Evolutionary conservation across 2,888 invertebrate genomes (phyloP), one percentile per base, ranked within the genome.

Genomic region (Colostygia pectinataria): DNA sequence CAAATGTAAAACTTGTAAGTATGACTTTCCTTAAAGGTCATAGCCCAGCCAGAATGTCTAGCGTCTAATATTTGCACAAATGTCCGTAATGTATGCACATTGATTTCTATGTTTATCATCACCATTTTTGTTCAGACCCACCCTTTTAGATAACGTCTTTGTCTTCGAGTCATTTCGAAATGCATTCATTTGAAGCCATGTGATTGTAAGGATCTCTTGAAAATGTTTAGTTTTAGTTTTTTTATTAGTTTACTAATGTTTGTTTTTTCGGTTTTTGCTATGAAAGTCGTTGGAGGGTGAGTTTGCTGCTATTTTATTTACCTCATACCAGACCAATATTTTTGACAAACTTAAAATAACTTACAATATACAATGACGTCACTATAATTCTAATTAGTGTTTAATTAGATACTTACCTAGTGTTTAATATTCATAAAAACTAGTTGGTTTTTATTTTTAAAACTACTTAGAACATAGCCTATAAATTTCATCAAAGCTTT

Each of bases 91-190:
- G 74, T 81, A 68, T 80, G 77, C 73, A 79, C 76, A 80, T 75
- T 77, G 83, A 83, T 84, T 82, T 74, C 67, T 67, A 46, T 65
- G 81, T 88, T 85, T 82, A 67, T 74, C 63, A 66, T 72, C 66
- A 66, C 89, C 88, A 71, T 84, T 74, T 87, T 77, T 53, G 83
- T 83, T 54, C 39, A 49, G 80, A 66, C 85, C 77, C 80, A 73
- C 82, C 88, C 78, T 77, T 56, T 41, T 29, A 53, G 86, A 88
- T 86, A 86, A 78, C 64, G 65, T 69, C 74, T 74, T 75, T 73
- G 75, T 78, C 71, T 73, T 67, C 72, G 71, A 67, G 63, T 77
- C 80, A 83, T 79, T 82, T 50, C 53, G 55, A 74, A 71, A 65
- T 77, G 82, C 78, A 77, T 74, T 71, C 62, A 66, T 45, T 46